These are phyloP conservation scores for Sus cebifrons DNA, from an alignment of 2,797 vertebrate species.

Conservation along the genomic window DNA sequence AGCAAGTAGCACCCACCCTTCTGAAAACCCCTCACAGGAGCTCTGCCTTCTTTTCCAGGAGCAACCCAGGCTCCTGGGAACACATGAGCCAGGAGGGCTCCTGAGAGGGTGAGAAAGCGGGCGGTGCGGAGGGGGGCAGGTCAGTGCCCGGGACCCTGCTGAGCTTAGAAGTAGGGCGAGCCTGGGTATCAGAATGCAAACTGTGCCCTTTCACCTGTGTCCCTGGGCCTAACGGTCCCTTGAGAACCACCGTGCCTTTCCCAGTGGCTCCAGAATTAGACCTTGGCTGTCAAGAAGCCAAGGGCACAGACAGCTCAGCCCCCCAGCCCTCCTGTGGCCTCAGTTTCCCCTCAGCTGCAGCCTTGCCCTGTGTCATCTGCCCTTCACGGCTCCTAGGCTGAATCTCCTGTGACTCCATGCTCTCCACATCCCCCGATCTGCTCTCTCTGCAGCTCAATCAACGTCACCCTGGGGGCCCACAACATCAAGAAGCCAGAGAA, in stretches of 20 bases:
- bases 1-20: rapidly evolving
- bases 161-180: background rate
- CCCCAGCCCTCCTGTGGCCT: too few species aligned
- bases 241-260: background rate
- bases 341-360: background rate
- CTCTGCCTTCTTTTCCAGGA: background rate
- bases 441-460: background rate
- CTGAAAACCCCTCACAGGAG: background rate
- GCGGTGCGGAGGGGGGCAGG: background rate
- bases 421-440: rapidly evolving
- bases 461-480: conserved; percentile 53
- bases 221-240: background rate
- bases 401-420: background rate
- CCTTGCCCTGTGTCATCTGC: background rate
- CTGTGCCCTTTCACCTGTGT: rapidly evolving
- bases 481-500: background rate
- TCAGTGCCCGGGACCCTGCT: background rate
- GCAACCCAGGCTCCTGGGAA: too few species aligned
- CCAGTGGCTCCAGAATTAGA: background rate
- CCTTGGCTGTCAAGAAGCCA: background rate
- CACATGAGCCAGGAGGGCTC: background rate
- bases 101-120: background rate
- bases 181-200: background rate
- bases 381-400: background rate
- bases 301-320: background rate